Evolutionary conservation across 2,888 invertebrate genomes (phyloP).

Genomic region (Terebella lapidaria): DNA sequence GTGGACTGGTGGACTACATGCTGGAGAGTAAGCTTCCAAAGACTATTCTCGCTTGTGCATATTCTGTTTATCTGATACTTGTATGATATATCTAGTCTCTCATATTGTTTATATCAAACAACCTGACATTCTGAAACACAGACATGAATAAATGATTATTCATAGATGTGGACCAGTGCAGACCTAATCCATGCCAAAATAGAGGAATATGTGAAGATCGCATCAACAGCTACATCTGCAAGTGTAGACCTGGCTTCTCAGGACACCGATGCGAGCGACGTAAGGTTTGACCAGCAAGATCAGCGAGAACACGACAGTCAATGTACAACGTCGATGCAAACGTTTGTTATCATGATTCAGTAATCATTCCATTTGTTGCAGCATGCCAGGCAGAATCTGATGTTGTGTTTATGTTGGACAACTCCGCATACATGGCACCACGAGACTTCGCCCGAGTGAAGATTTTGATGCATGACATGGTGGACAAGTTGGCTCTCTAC

Average conservation of each 20-base stretch:
- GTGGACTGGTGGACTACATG: slow-evolving; percentile 13
- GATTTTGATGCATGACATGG: slow-evolving; percentile 14
- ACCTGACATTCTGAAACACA: too few relatives aligned
- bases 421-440: slow-evolving; percentile 12
- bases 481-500: slow-evolving; percentile 18
- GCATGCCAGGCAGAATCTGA: slow-evolving; percentile 19
- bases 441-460: slow-evolving; percentile 16
- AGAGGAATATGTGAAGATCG: slow-evolving; percentile 21
- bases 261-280: slow-evolving; percentile 18
- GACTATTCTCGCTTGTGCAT: neutral
- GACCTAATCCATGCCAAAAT: slow-evolving; percentile 18
- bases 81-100: too few relatives aligned
- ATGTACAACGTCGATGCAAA: too few relatives aligned
- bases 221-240: slow-evolving; percentile 18
- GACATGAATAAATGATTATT: too few relatives aligned
- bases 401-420: slow-evolving; percentile 17
- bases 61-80: too few relatives aligned
- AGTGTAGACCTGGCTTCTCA: slow-evolving; percentile 19
- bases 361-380: too few relatives aligned
- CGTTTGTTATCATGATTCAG: too few relatives aligned
- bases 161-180: slow-evolving; percentile 23
- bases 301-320: too few relatives aligned
- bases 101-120: too few relatives aligned
- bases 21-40: slow-evolving; percentile 15
- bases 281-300: neutral